Evolutionary conservation across 2,888 invertebrate genomes (phyloP).

Genomic region (Tipula lateralis): DNA sequence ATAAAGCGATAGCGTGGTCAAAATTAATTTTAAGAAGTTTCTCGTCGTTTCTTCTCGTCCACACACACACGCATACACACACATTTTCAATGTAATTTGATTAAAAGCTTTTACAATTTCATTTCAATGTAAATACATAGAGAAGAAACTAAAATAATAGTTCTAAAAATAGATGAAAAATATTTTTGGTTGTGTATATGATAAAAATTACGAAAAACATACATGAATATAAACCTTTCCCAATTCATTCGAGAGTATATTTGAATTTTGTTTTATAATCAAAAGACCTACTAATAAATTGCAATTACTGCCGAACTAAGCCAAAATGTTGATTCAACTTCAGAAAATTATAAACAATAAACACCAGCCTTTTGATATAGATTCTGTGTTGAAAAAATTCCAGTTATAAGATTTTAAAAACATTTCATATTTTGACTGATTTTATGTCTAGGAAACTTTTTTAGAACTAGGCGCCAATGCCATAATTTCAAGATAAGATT

Average conservation of each 20-base stretch:
- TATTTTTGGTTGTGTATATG: background rate
- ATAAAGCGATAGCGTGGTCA: conserved; percentile 9
- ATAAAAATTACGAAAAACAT: background rate
- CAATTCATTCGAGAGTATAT: background rate
- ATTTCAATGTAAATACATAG: background rate
- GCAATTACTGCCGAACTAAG: too few species aligned
- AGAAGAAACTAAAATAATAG: background rate
- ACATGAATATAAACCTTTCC: background rate
- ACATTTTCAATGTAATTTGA: background rate
- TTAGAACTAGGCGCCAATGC: too few species aligned
- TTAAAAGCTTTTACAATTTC: conserved; percentile 24
- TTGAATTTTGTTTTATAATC: too few species aligned
- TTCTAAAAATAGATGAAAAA: background rate
- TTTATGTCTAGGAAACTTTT: too few species aligned
- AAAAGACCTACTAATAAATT: too few species aligned
- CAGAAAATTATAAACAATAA: too few species aligned
- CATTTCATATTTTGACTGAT: too few species aligned
- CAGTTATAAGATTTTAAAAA: too few species aligned
- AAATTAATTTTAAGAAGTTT: conserved; percentile 9
- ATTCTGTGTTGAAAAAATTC: too few species aligned
- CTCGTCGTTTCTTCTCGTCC: background rate
- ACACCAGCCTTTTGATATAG: too few species aligned
- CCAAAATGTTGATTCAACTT: too few species aligned
- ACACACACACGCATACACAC: background rate
- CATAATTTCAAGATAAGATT: too few species aligned